Evolutionary conservation across 2,113 vertebrate species (phyloP), one percentile per base, ranked within the genome.

Genomic region (Silurus glanis): DNA sequence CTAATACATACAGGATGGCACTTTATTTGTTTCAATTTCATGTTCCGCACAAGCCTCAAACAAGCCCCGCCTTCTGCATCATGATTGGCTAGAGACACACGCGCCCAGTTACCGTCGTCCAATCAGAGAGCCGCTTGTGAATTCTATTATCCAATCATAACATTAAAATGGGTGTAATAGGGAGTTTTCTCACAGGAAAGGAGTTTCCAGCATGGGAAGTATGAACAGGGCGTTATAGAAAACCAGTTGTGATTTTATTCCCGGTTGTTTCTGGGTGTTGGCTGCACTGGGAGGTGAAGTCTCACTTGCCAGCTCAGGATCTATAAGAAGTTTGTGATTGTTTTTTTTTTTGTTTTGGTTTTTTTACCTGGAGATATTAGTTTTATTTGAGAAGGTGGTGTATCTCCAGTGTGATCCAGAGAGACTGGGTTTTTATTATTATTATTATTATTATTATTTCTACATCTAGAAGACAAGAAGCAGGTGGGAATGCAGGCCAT

Each of bases 401-500:
- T 87, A 80, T 47, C 49, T 12, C 5, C 17, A 21, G 45, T 23
- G 62, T 9, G 23, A 47, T 2, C 2, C 5, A 45, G 66, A 61
- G 75, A 21, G 69, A 19, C 6, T 1, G 37, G 3, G 37, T 19
- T 6, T 45, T 13, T 9, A 7, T 45, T 71, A 25, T 64, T 69
- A 14, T 51, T 80, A 85, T 71, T 5, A 79, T 83, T 49, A 66
- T 51, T 75, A 49, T 71, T 83, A 90, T 90, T 37, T 37, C 37
- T 37, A 37, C 53, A 45, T 79, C 90, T 79, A 67, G 59, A 85
- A 62, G 86, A 47, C 80, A 74, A 89, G 83, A 87, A 14, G 19
- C 49, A 55, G 12, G 16, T 12, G 81, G 67, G 80, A 87, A 98
- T 98, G 97, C 97, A 98, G 96, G 97, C 96, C 95, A 98, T 99